These are phyloP conservation scores for Zaprionus gabonicus DNA, from an alignment of 1,140 invertebrate species.

Conservation along the genomic window DNA sequence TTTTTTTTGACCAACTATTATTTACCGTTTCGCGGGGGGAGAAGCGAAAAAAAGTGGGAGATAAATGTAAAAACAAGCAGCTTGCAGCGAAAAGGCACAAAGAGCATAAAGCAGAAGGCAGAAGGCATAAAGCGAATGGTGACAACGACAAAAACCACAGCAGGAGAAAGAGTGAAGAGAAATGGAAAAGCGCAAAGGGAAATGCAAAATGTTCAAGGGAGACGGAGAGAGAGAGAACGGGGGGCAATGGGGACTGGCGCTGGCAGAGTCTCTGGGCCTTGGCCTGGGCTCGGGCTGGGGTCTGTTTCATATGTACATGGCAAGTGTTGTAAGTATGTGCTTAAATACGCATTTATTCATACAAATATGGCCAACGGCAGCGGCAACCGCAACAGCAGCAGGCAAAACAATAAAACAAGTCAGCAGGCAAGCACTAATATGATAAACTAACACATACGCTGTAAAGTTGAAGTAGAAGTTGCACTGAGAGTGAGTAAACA, in stretches of 20 bases:
- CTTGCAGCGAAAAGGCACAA: conserved; percentile 8
- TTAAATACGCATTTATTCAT: conserved; percentile 83
- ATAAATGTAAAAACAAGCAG: conserved; percentile 23
- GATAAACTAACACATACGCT: conserved; percentile 13
- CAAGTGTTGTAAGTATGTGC: conserved; percentile 83
- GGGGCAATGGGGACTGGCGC: not conserved
- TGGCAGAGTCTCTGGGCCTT: not conserved
- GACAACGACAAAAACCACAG: conserved; percentile 41
- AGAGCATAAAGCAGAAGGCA: conserved; percentile 17
- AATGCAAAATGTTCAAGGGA: conserved; percentile 39
- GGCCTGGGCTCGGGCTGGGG: conserved; percentile 10
- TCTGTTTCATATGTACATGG: conserved; percentile 67
- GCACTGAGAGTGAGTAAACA: not conserved
- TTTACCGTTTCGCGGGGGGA: not conserved
- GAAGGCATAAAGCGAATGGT: conserved; percentile 37
- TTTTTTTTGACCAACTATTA: conserved; percentile 22
- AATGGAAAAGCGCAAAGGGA: conserved; percentile 50
- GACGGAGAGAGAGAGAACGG: not conserved
- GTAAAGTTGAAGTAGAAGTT: not conserved
- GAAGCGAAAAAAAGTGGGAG: not conserved
- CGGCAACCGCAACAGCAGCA: conserved; percentile 51
- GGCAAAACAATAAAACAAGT: conserved; percentile 77
- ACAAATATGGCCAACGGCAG: conserved; percentile 77
- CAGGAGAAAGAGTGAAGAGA: conserved; percentile 13
- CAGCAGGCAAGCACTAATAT: not conserved